These are phyloP conservation scores for Sipha maydis DNA, from an alignment of 2,888 invertebrate genomes.

Conservation along the genomic window DNA sequence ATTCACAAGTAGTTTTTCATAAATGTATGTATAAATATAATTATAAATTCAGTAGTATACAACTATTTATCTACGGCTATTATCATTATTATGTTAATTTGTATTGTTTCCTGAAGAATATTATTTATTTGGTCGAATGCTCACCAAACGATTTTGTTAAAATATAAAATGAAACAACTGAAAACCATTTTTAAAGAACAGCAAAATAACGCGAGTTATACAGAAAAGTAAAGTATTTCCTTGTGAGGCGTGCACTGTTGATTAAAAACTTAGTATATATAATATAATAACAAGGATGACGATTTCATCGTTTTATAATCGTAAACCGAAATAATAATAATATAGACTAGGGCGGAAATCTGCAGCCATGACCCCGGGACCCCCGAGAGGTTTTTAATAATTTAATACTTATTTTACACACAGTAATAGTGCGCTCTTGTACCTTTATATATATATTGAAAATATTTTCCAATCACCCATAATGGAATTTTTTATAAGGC, in stretches of 20 bases:
- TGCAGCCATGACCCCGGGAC: constrained; percentile 23
- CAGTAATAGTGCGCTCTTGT: not conserved
- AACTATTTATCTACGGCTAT: too few relatives aligned
- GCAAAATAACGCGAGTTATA: not conserved
- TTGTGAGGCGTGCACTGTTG: not conserved
- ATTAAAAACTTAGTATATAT: constrained; percentile 31
- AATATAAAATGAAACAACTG: too few relatives aligned
- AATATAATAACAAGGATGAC: not conserved
- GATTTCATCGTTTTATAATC: constrained; percentile 40
- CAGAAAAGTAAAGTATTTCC: not conserved
- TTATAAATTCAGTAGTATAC: too few relatives aligned
- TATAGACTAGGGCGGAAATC: constrained; percentile 20
- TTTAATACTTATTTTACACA: constrained; percentile 57
- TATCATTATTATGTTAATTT: too few relatives aligned
- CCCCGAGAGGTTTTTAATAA: constrained; percentile 49
- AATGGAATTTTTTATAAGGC: constrained; percentile 60
- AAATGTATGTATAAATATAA: too few relatives aligned
- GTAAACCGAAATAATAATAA: constrained; percentile 42
- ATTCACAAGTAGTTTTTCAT: too few relatives aligned
- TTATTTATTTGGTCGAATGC: too few relatives aligned
- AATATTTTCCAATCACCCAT: constrained; percentile 59
- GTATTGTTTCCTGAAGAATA: too few relatives aligned
- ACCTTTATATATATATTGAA: not conserved
- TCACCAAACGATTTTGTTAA: too few relatives aligned
- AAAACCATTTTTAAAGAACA: not conserved